Evolutionary conservation across 2,113 vertebrate genomes (phyloP), one percentile per base, ranked within the genome.

Genomic region (Serilophus lunatus): DNA sequence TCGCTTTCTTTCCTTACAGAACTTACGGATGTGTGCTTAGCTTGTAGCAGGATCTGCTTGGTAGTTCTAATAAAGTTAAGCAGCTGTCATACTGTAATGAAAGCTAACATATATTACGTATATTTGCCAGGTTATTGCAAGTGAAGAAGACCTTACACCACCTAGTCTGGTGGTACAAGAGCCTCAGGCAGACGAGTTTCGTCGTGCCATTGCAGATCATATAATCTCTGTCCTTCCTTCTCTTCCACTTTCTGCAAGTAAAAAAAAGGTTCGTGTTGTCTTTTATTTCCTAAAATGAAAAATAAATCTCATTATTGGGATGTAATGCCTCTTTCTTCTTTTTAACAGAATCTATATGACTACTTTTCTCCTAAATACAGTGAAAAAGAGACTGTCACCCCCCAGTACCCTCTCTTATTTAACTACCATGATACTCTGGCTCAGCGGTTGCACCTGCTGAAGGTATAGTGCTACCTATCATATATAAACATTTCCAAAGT

Each of bases 81-180:
- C 49, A 66, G 50, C n/a, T 86, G 18, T 80, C 20, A 42, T 71
- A 13, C 13, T 35, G 54, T 53, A 57, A n/a, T 53, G 38, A 40
- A 77, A 82, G 38, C n/a, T 93, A 51, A 61, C 2, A 7, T 42
- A 6, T 28, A 8, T 36, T 49, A 2, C 68, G 8, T 44, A 16
- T 44, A 44, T 85, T 77, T 94, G 63, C 31, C 82, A 99, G 99
- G 98, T 99, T 57, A 96, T 98, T 83, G 98, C 98, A 35, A 97
- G 95, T 54, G 98, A 98, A 79, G 95, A 98, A 82, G 89, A 97
- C 38, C 94, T 97, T 35, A 74, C 60, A 15, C 93, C 97, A 7
- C 95, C 86, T 0, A 95, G 97, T 29, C 57, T 95, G 71, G 31
- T 53, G 10, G 23, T 85, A 31, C 90, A 91, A 12, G 82, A 96